These are phyloP conservation scores for Zootermopsis nevadensis DNA, from an alignment of 2,888 invertebrate genomes.

Conservation along the genomic window DNA sequence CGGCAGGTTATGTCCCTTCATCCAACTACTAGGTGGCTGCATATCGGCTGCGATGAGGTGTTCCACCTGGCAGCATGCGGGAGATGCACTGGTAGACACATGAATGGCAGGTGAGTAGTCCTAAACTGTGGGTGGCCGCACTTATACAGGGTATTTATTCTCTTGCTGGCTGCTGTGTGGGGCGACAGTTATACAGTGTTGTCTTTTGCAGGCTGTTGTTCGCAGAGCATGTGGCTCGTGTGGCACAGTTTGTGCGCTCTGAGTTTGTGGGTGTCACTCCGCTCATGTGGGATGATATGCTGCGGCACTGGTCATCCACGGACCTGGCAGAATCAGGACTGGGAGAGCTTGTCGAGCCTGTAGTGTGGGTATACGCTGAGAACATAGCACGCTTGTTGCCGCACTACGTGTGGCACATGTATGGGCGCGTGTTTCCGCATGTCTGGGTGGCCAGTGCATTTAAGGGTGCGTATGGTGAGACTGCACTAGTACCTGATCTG, in stretches of 20 bases:
- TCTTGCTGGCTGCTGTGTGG: background rate
- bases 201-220: conserved; percentile 55
- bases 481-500: conserved; percentile 61
- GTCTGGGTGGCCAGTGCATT: conserved; percentile 67
- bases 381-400: conserved; percentile 59
- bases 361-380: conserved; percentile 67
- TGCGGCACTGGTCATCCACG: conserved; percentile 60
- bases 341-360: conserved; percentile 65
- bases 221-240: conserved; percentile 57
- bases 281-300: conserved; percentile 70
- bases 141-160: background rate
- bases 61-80: conserved; percentile 60
- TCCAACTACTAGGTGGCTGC: conserved; percentile 59
- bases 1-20: conserved; percentile 60
- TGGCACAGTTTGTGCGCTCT: conserved; percentile 60
- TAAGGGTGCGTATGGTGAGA: conserved; percentile 65
- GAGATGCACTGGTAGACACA: conserved; percentile 55
- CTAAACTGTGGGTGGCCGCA: too few relatives aligned
- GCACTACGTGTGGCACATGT: conserved; percentile 59
- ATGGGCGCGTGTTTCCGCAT: conserved; percentile 61
- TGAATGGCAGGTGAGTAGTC: conserved; percentile 48
- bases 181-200: background rate
- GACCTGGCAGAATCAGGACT: conserved; percentile 59
- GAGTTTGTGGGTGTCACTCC: conserved; percentile 60
- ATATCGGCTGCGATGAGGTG: conserved; percentile 66